These are phyloP conservation scores for Nomia melanderi DNA, from an alignment of 1,140 invertebrate species.

Conservation along the genomic window DNA sequence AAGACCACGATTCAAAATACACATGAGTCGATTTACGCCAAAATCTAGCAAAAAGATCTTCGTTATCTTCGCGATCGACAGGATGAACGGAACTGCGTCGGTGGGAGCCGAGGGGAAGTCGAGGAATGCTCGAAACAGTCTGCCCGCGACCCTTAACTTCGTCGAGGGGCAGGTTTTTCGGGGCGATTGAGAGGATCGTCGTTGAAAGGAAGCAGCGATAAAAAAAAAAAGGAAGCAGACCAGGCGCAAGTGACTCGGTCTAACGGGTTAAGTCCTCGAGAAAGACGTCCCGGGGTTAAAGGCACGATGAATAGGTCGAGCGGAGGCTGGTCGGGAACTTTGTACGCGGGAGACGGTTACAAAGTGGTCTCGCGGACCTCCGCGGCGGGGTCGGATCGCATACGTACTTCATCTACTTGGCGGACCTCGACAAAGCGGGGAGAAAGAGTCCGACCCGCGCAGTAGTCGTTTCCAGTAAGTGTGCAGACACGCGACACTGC, in stretches of 20 bases:
- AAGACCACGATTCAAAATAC: too few species aligned
- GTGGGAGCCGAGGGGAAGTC: too few species aligned
- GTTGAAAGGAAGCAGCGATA: not conserved
- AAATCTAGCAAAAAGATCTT: too few species aligned
- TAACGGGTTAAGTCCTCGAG: constrained; percentile 3
- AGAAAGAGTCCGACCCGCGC: not conserved
- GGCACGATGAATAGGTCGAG: constrained; percentile 28
- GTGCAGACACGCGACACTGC: constrained; percentile 30
- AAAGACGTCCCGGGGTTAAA: constrained; percentile 37
- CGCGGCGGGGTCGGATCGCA: constrained; percentile 37
- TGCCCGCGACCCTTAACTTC: not conserved
- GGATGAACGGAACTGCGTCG: too few species aligned
- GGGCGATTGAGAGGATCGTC: not conserved
- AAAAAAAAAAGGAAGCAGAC: not conserved
- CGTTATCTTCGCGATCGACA: too few species aligned
- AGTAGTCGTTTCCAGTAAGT: constrained; percentile 43
- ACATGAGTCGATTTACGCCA: too few species aligned
- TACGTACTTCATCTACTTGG: constrained; percentile 54
- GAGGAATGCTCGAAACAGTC: too few species aligned
- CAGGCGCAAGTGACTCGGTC: not conserved
- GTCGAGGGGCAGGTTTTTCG: not conserved
- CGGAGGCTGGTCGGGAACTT: constrained; percentile 23
- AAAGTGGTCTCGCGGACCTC: constrained; percentile 47
- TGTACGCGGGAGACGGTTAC: constrained; percentile 41
- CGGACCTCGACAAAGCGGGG: constrained; percentile 17